Evolutionary conservation across 2,888 invertebrate genomes (phyloP).

Genomic region (Diachrysia chrysitis): DNA sequence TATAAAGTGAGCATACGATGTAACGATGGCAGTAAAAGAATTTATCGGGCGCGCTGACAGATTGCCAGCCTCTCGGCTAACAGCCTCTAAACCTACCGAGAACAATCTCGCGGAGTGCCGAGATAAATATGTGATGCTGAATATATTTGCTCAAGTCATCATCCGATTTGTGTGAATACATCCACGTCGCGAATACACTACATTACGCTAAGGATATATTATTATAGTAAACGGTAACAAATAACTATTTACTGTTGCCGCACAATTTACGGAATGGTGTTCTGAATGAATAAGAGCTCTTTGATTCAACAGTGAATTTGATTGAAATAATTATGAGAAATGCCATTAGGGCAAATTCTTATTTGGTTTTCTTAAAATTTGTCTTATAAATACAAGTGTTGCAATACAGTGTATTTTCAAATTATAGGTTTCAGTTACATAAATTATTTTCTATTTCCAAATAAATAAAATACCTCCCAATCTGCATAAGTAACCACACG

Average conservation of each 20-base stretch:
- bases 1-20: constrained; percentile 49
- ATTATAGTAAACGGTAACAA: neutral
- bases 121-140: constrained; percentile 48
- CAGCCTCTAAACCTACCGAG: constrained; percentile 55
- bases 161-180: constrained; percentile 22
- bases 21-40: constrained; percentile 60
- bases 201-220: neutral
- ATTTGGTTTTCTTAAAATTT: neutral
- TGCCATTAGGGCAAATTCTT: neutral
- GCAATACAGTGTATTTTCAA: neutral
- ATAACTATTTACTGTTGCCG: neutral
- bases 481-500: neutral
- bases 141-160: constrained; percentile 49
- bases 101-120: constrained; percentile 48
- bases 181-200: constrained; percentile 21
- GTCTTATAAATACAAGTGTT: no score
- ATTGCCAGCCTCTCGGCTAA: constrained; percentile 52
- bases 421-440: neutral
- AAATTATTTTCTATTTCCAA: neutral
- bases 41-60: constrained; percentile 56
- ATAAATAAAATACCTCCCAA: neutral
- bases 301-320: neutral
- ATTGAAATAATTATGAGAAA: neutral
- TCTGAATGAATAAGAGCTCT: neutral
- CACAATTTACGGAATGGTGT: neutral